Conservation (phyloP, 2,113 vertebrate genomes). For the Actinemys pallida region DNA sequence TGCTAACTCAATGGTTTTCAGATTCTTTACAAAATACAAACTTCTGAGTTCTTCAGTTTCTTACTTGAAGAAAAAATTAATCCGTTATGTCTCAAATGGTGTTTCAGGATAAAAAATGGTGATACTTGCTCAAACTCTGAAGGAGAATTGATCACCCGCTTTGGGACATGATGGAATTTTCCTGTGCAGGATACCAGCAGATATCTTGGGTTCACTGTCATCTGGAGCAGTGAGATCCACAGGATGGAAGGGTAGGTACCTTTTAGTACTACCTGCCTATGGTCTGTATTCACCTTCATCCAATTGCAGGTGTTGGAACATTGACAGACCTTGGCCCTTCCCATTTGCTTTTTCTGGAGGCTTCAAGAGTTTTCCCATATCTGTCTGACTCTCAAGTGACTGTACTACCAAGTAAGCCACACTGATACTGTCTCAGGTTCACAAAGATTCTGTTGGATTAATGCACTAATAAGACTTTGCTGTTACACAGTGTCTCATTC, state of each 20-base stretch:
- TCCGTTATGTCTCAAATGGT: neutral
- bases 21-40: neutral
- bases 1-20: neutral
- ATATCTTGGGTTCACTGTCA: neutral
- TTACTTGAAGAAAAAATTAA: neutral
- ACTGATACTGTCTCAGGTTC: neutral
- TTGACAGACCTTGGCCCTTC: neutral
- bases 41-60: neutral
- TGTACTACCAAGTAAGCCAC: neutral
- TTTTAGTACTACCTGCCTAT: neutral
- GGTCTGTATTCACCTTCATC: neutral
- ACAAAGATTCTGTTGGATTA: neutral
- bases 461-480: neutral
- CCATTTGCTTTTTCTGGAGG: neutral
- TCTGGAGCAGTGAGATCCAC: neutral
- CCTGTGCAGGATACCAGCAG: neutral
- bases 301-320: neutral
- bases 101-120: neutral
- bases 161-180: neutral
- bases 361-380: no score
- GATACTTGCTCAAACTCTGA: neutral
- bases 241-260: neutral
- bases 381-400: neutral
- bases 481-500: neutral
- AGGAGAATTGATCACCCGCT: neutral